Conservation (phyloP, 2,797 vertebrate species). For the Cyprinella venusta region DNA sequence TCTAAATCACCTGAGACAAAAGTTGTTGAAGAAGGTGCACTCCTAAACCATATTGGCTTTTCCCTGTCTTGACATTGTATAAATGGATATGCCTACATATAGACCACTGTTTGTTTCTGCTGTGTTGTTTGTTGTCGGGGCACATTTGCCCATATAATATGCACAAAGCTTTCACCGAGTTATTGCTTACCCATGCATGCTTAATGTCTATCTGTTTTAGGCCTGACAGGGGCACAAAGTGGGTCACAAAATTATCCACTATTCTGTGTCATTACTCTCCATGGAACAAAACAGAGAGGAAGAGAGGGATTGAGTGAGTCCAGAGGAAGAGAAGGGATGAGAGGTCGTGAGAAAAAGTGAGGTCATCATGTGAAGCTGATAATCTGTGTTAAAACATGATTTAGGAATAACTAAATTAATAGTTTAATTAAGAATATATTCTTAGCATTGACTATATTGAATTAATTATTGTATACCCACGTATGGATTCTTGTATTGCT, state of each 20-base stretch:
- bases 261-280: constrained; percentile 40
- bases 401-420: background rate
- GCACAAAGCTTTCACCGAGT: background rate
- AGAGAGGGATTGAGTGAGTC: constrained; percentile 48
- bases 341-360: constrained; percentile 74
- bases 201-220: constrained; percentile 35
- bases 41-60: background rate
- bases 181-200: constrained; percentile 5
- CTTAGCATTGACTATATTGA: too few relatives aligned
- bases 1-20: background rate
- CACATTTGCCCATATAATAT: background rate
- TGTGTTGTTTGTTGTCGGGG: background rate
- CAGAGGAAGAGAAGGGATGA: constrained; percentile 54
- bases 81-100: background rate
- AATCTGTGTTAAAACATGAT: background rate
- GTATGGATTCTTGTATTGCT: background rate
- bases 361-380: constrained; percentile 4
- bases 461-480: background rate
- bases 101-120: background rate
- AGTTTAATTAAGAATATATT: background rate
- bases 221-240: constrained; percentile 37
- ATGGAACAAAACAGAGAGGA: constrained; percentile 56
- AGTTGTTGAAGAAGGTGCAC: background rate
- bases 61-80: background rate
- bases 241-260: constrained; percentile 55